Evolutionary conservation across 2,113 vertebrate genomes (phyloP).

Genomic region (Anthoscopus minutus): DNA sequence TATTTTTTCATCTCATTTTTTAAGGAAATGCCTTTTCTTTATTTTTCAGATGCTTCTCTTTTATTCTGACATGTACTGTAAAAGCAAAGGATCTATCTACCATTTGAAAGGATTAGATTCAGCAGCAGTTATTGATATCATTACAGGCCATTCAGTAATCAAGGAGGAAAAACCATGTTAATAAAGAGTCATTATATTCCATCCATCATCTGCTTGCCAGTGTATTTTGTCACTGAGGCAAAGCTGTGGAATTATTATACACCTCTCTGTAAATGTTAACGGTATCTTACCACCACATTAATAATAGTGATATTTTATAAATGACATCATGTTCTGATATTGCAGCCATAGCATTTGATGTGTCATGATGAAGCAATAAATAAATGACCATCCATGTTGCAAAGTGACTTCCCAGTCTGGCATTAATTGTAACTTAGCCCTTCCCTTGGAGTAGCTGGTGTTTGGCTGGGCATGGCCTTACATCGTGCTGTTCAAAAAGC

Average conservation of each 20-base stretch:
- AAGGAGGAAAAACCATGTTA: background rate
- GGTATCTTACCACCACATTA: background rate
- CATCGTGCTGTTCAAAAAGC: background rate
- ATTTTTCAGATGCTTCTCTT: slow-evolving; percentile 28
- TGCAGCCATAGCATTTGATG: slow-evolving; percentile 24
- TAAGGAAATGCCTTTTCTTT: slow-evolving; percentile 52
- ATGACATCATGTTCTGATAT: slow-evolving; percentile 37
- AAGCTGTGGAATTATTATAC: background rate
- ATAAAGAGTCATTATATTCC: background rate
- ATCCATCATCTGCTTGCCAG: background rate
- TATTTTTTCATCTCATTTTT: slow-evolving; percentile 74
- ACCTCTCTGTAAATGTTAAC: slow-evolving; percentile 42
- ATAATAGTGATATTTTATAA: slow-evolving; percentile 39
- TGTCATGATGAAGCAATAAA: slow-evolving; percentile 49
- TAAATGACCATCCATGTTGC: slow-evolving; percentile 33
- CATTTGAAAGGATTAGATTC: background rate
- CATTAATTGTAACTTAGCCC: background rate
- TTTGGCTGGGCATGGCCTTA: background rate
- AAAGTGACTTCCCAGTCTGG: slow-evolving; percentile 7
- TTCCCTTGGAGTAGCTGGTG: background rate
- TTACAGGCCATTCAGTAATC: background rate
- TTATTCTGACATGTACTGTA: slow-evolving; percentile 7
- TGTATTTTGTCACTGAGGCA: slow-evolving; percentile 8
- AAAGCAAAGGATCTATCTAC: background rate
- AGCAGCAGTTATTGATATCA: background rate